These are phyloP conservation scores for Hyaena hyaena DNA, from an alignment of 2,113 vertebrate species.

Conservation along the genomic window DNA sequence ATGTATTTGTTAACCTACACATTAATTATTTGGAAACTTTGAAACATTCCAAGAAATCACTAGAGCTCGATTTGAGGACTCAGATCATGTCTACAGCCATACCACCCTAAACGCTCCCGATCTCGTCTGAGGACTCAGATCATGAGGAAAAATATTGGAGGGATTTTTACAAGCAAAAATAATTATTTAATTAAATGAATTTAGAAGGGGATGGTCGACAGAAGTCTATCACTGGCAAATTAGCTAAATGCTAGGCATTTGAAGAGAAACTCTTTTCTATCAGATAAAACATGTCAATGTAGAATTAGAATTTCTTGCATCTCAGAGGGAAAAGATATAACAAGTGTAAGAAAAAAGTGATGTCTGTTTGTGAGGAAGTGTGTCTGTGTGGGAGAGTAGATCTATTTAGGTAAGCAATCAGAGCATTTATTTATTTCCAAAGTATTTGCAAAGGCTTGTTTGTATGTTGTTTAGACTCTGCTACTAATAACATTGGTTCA, in stretches of 20 bases:
- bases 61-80: neutral
- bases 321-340: neutral
- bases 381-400: neutral
- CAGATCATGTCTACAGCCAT: too few species aligned
- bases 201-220: neutral
- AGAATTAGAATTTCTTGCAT: neutral
- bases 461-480: neutral
- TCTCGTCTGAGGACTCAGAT: neutral
- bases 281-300: neutral
- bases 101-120: too few species aligned
- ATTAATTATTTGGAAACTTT: constrained; percentile 13
- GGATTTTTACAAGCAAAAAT: neutral
- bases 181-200: neutral
- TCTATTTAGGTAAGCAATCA: neutral
- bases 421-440: neutral
- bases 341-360: neutral
- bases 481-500: neutral
- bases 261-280: neutral
- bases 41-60: neutral
- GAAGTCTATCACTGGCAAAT: neutral
- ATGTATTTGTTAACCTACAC: neutral
- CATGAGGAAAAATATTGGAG: neutral
- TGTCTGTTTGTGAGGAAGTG: neutral
- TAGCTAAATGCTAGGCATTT: neutral
- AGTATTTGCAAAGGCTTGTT: neutral